Base-by-base conservation (phyloP, 1,140 invertebrate genomes). In the Drosophila pectinifera region DNA sequence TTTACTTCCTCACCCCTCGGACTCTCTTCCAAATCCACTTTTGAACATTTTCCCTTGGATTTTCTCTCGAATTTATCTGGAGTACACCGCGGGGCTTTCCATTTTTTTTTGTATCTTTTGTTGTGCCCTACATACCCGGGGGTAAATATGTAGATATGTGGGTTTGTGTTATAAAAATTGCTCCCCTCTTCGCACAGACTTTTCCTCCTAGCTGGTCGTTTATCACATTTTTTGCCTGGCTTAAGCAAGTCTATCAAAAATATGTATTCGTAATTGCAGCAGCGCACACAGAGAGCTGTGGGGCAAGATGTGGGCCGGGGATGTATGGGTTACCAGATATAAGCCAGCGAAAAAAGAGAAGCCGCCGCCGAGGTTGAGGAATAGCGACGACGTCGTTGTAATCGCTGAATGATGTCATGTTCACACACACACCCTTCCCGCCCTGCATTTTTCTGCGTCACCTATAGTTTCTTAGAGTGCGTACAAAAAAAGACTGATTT, bases 401-500 rank as follows among this genome's bases (percentile, higher is more conserved):
- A 67, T 84, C 78, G 75, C 67, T 68, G 80, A 79, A 89, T 88
- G 83, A 88, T 88, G 83, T 88, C 84, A 88, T 83, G 80, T 77
- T 62, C 34, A 28, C 57, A 48, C 38, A 48, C 38, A 46, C 31
- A 18, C 16, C 28, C 34, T 24, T 20, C 11, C 3, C 41, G 34
- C 8, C 10, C 38, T 34, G 2, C 49, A 36, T 41, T 11, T 39
- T 38, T 42, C 31, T 39, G 13, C 20, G 22, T 10, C 64, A 58
- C 31, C 39, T 16, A 5, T 14, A 24, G n/a, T 36, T 18, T 3
- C 28, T 57, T n/a, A 28, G 24, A 22, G 26, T 7, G 11, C 28
- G 10, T 11, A 31, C 28, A 31, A 20, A 34, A 20, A 36, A 22
- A 4, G 20, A 20, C 4, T 11, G 16, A 20, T 22, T 18, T 49